Percentiles rank a stretch among this genome's conserved stretches.
Conservation (phyloP, 2,113 vertebrate genomes). For the Ramphastos sulfuratus region DNA sequence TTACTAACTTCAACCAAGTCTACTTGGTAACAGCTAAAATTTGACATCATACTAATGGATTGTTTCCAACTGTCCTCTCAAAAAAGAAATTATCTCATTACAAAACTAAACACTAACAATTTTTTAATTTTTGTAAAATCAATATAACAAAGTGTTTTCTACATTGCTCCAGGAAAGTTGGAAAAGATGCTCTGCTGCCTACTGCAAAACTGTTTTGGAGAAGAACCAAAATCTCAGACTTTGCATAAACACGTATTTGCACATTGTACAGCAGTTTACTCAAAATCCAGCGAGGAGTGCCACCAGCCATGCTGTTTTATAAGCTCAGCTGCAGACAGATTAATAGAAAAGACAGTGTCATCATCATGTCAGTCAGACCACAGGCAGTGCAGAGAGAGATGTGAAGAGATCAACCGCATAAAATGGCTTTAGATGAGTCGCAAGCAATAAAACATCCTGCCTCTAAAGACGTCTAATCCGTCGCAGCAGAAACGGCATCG, state of each 20-base stretch:
- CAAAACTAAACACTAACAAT: not conserved
- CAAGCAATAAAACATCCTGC: not conserved
- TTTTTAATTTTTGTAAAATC: not conserved
- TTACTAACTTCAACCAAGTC: not conserved
- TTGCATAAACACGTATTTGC: not conserved
- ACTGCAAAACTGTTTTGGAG: constrained; percentile 1
- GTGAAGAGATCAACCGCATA: constrained; percentile 1
- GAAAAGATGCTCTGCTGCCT: not conserved
- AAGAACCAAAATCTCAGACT: not conserved
- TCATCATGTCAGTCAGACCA: constrained; percentile 35
- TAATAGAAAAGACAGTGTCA: constrained; percentile 37
- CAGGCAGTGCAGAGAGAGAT: not conserved
- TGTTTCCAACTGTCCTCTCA: not conserved
- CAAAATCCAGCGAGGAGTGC: not conserved
- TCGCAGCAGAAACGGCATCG: not conserved
- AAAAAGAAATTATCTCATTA: not conserved
- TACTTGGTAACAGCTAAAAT: not conserved
- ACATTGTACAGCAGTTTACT: not conserved
- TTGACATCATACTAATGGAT: not conserved
- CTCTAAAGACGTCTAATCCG: not conserved
- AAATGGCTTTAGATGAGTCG: not conserved
- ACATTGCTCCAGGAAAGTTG: not conserved
- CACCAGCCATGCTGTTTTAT: constrained; percentile 25
- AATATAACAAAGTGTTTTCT: not conserved
- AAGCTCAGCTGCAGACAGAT: constrained; percentile 25